Percentiles rank a stretch among this genome's conserved stretches.
phyloP scores from a whole-genome alignment of 2,113 vertebrate species.

The Phasianus colchicus region DNA sequence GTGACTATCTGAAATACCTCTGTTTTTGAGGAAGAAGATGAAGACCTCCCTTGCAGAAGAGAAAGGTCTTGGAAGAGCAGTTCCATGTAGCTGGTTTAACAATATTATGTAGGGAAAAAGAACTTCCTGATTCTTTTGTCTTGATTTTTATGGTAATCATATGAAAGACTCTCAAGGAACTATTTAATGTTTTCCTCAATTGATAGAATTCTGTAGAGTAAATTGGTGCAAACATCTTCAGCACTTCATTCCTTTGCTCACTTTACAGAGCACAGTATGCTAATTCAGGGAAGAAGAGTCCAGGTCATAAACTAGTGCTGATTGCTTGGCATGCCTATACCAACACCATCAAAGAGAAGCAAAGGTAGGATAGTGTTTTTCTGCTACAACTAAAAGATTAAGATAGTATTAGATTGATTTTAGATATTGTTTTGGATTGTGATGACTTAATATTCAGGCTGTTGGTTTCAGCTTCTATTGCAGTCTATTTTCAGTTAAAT shows the following conservation, averaged over 20 bases:
- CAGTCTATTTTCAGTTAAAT: neutral
- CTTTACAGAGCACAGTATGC: neutral
- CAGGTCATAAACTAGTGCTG: neutral
- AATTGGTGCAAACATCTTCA: neutral
- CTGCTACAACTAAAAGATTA: neutral
- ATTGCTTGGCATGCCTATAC: neutral
- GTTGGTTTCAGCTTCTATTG: neutral
- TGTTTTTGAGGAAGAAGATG: neutral
- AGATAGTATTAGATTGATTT: neutral
- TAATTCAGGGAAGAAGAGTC: neutral
- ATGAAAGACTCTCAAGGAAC: neutral
- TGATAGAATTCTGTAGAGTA: neutral
- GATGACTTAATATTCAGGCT: neutral
- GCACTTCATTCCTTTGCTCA: neutral
- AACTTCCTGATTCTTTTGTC: neutral
- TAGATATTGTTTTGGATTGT: neutral
- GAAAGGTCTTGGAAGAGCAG: neutral
- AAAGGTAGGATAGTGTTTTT: neutral
- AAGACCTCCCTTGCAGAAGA: neutral
- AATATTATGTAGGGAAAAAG: neutral
- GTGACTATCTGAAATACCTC: neutral
- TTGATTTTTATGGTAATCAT: neutral
- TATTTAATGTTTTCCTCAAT: neutral
- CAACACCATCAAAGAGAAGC: neutral
- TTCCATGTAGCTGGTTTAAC: neutral